Evolutionary conservation across 2,888 invertebrate species (phyloP).

Genomic region (Mycalesis mineus): DNA sequence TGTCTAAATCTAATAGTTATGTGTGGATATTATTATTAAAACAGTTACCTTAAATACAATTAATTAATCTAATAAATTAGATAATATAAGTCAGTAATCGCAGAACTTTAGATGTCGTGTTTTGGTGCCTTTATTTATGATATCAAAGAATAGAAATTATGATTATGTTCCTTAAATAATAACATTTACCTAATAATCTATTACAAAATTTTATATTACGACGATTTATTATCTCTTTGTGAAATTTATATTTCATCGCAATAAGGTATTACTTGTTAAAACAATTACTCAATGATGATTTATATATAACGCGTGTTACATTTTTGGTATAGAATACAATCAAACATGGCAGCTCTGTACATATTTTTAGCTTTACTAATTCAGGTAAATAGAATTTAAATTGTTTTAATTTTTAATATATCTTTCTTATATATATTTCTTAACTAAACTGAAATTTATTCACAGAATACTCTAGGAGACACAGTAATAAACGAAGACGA

Average conservation of each 20-base stretch:
- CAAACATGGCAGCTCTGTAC: conserved; percentile 56
- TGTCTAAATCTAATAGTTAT: too few species aligned
- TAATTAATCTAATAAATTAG: too few species aligned
- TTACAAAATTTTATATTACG: not conserved
- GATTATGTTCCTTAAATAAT: not conserved
- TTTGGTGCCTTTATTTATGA: not conserved
- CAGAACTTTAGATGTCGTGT: too few species aligned
- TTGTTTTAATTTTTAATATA: not conserved
- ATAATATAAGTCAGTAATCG: too few species aligned
- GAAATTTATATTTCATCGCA: conserved; percentile 32
- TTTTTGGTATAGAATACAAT: conserved; percentile 25
- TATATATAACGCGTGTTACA: conserved; percentile 46
- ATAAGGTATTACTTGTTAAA: conserved; percentile 16
- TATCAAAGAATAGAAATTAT: not conserved
- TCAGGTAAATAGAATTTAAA: conserved; percentile 48
- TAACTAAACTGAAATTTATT: conserved; percentile 4
- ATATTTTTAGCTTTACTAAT: conserved; percentile 54
- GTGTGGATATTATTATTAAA: too few species aligned
- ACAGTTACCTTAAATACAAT: too few species aligned
- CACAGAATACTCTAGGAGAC: conserved; percentile 48
- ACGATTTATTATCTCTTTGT: conserved; percentile 35
- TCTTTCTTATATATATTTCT: not conserved
- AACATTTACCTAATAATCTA: not conserved
- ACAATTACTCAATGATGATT: conserved; percentile 39
- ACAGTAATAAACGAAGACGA: conserved; percentile 38